Conservation (phyloP, 2,797 vertebrate genomes). For the Pseudocheirus occidentalis region DNA sequence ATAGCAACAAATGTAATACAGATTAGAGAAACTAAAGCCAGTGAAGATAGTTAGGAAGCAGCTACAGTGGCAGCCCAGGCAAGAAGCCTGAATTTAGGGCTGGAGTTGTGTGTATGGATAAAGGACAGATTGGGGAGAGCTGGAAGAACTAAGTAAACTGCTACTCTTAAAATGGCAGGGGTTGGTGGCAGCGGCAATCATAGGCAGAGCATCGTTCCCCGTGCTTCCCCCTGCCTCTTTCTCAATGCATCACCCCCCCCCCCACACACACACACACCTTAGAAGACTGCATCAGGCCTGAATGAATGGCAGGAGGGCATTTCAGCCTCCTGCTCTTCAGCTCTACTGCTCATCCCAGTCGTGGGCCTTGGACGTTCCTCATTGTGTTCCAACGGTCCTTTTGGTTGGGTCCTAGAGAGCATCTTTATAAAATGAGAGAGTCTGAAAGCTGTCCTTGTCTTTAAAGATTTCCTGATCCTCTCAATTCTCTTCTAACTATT, state of each 20-base stretch:
- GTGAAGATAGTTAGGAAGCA: background rate
- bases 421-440: background rate
- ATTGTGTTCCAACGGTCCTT: background rate
- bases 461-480: background rate
- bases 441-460: background rate
- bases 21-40: background rate
- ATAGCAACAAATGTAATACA: background rate
- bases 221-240: background rate
- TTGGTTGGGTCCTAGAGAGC: background rate
- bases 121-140: background rate
- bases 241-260: background rate
- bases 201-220: background rate
- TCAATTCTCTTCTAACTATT: background rate
- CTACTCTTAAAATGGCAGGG: background rate
- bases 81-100: background rate
- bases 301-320: background rate
- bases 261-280: no score
- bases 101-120: background rate
- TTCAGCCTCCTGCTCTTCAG: background rate
- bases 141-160: background rate
- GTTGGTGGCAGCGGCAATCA: background rate
- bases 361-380: background rate
- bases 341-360: background rate
- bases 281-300: background rate
- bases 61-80: background rate